Evolutionary conservation across 2,888 invertebrate genomes (phyloP).

Genomic region (Gryllus longicercus): DNA sequence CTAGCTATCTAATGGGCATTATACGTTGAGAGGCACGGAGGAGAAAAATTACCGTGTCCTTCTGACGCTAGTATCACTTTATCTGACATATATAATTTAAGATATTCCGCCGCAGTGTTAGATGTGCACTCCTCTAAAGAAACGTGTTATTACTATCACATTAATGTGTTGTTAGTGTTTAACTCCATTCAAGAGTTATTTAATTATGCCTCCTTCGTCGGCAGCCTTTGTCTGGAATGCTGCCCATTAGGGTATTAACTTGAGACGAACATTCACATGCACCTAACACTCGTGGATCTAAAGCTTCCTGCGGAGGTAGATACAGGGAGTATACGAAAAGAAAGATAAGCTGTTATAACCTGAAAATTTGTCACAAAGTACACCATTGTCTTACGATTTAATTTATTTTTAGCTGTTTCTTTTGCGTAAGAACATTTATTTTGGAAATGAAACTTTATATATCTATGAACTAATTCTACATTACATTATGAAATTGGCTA

Average conservation of each 20-base stretch:
- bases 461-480: too few species aligned
- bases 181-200: neutral
- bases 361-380: too few species aligned
- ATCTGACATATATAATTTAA: conserved; percentile 5
- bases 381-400: too few species aligned
- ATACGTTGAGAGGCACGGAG: neutral
- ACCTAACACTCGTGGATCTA: too few species aligned
- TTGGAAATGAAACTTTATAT: too few species aligned
- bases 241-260: neutral
- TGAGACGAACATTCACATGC: too few species aligned
- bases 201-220: neutral
- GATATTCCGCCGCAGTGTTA: neutral
- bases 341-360: too few species aligned
- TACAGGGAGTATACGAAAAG: too few species aligned
- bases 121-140: neutral
- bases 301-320: too few species aligned
- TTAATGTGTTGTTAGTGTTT: conserved; percentile 2
- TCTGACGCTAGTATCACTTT: neutral
- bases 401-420: too few species aligned
- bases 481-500: too few species aligned
- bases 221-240: neutral
- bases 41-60: conserved; percentile 6
- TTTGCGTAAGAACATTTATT: too few species aligned
- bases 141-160: conserved; percentile 17
- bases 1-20: neutral